phyloP scores from a whole-genome alignment of 2,113 vertebrate species.

The Sakesphorus luctuosus region DNA sequence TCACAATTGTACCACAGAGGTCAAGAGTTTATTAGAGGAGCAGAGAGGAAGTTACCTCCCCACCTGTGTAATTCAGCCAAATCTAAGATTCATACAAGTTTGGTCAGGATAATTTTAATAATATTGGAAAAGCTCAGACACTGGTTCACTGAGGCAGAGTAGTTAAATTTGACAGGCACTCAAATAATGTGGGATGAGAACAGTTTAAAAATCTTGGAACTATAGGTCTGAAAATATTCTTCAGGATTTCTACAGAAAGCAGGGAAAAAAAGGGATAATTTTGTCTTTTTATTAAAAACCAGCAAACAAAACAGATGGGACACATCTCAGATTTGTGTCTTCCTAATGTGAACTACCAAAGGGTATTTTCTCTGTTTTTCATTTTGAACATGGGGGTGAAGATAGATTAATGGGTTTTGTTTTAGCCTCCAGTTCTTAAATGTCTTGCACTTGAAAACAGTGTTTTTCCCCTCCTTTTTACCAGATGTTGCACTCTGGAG shows the following conservation, averaged over 20 bases:
- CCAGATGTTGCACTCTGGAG: conserved; percentile 58
- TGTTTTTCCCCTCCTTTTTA: conserved; percentile 34
- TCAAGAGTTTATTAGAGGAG: not conserved
- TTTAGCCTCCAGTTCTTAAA: conserved; percentile 59
- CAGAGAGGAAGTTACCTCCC: not conserved
- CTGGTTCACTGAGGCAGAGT: not conserved
- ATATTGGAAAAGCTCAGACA: not conserved
- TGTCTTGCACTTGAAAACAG: conserved; percentile 44
- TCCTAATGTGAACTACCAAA: conserved; percentile 30
- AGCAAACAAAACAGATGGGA: conserved; percentile 41
- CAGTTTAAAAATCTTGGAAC: not conserved
- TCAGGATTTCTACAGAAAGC: not conserved
- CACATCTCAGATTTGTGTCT: not conserved
- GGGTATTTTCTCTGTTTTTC: conserved; percentile 44
- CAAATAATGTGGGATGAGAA: not conserved
- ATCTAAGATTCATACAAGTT: not conserved
- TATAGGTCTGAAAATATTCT: not conserved
- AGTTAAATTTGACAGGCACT: not conserved
- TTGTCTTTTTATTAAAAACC: conserved; percentile 18
- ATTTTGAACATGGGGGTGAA: conserved; percentile 42
- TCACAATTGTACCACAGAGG: not conserved
- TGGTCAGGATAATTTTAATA: not conserved
- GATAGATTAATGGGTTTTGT: conserved; percentile 45
- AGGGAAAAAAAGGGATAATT: not conserved
- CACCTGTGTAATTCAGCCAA: not conserved